Conservation (phyloP, 1,140 invertebrate species). For the Odontomachus brunneus region DNA sequence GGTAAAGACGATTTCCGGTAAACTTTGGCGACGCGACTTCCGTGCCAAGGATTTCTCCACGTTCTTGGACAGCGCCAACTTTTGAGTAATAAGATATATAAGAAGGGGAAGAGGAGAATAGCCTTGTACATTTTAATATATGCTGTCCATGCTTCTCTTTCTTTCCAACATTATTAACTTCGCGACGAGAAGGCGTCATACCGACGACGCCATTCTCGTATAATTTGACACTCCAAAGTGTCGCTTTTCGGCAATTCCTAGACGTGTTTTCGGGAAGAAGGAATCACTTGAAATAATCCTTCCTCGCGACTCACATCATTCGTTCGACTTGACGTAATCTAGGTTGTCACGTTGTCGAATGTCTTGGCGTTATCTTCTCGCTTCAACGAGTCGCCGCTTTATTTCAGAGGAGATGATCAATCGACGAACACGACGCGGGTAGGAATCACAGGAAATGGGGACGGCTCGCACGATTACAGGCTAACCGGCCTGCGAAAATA, state of each 20-base stretch:
- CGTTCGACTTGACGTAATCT: background rate
- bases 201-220: too few relatives aligned
- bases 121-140: constrained; percentile 26
- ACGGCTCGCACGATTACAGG: constrained; percentile 86
- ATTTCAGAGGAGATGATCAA: constrained; percentile 80
- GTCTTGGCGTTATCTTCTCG: constrained; percentile 64
- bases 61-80: constrained; percentile 17
- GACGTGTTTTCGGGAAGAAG: too few relatives aligned
- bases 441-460: constrained; percentile 84
- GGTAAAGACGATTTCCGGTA: constrained; percentile 48
- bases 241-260: too few relatives aligned
- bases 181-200: too few relatives aligned
- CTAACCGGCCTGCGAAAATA: constrained; percentile 90
- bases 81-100: constrained; percentile 6
- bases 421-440: constrained; percentile 84
- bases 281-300: background rate
- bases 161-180: too few relatives aligned
- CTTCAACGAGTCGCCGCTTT: constrained; percentile 49
- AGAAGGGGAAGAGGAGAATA: constrained; percentile 7
- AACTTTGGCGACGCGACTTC: constrained; percentile 48
- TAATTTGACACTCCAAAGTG: too few relatives aligned
- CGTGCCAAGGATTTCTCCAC: constrained; percentile 13
- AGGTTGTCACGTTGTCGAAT: constrained; percentile 16
- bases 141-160: background rate
- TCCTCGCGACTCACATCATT: background rate